Base-by-base conservation (phyloP, 2,113 vertebrate species). In the Epinephelus lanceolatus region DNA sequence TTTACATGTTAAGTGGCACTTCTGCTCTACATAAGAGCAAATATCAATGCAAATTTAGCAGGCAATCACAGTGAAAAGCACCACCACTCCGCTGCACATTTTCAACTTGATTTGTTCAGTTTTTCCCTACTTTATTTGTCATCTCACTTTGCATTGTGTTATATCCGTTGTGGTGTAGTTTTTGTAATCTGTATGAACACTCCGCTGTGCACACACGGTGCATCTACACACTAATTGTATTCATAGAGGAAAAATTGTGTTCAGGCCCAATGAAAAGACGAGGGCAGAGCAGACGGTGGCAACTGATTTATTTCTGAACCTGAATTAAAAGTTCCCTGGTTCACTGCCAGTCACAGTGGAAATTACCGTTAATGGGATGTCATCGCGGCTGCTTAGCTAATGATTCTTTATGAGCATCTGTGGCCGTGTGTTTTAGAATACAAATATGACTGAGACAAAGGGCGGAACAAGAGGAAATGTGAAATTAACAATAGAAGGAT, bases 351-450 rank as follows among this genome's bases (percentile, higher is more conserved):
- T 55, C 53, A 65, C 47, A 45, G 62, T 91, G 87, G 87, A 86
- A 91, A 89, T 77, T n/a, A 68, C 49, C 33, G 55, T 76, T 90
- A 89, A 86, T 89, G 81, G 88, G 49, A 84, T 15, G 42, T 73
- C 57, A 71, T 53, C 6, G 17, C 53, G 75, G 60, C 76, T 47
- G 42, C 83, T 83, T 76, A 25, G 77, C 55, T 85, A 79, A 81
- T 85, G 75, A 81, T 75, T 65, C 62, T 76, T 76, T 74, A 57
- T 78, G 33, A 83, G 69, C 55, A 23, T 67, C 51, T 83, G 71
- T 62, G 71, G 25, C 7, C 0, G 21, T 57, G 40, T 68, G 18
- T 61, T 79, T 55, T 25, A 17, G 18, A 25, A 19, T n/a, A 51
- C 55, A 68, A 14, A 49, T 25, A n/a, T 45, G 30, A 23, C 7